Conservation (phyloP, 2,113 vertebrate genomes). For the Oryzias curvinotus region DNA sequence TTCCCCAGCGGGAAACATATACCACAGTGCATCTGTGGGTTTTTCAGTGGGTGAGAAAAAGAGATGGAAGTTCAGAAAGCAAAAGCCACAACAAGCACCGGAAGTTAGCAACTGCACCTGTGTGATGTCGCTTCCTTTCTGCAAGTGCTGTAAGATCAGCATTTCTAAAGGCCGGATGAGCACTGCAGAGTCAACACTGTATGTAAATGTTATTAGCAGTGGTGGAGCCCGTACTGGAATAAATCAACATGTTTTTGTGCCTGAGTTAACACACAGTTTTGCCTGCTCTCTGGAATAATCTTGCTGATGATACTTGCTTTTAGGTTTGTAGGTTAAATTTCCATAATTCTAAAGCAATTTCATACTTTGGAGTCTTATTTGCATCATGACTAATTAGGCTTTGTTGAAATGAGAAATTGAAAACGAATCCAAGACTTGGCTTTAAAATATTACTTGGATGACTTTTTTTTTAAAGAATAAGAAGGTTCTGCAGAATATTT, state of each 20-base stretch:
- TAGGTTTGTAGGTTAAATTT: not conserved
- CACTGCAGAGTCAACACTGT: constrained; percentile 15
- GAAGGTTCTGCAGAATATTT: too few species aligned
- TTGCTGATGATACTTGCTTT: constrained; percentile 3
- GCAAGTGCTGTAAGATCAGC: constrained; percentile 14
- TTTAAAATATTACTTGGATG: constrained; percentile 2
- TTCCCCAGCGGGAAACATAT: constrained; percentile 53
- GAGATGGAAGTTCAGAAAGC: constrained; percentile 1
- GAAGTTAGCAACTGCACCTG: constrained; percentile 19
- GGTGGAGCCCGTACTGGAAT: not conserved
- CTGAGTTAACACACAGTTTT: constrained; percentile 1
- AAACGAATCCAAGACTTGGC: not conserved
- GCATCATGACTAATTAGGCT: constrained; percentile 1
- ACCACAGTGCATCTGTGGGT: constrained; percentile 35
- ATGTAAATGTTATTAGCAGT: constrained; percentile 30
- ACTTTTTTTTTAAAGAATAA: not conserved
- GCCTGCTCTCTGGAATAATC: not conserved
- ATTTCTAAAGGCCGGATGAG: constrained; percentile 5
- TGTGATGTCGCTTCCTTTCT: constrained; percentile 15
- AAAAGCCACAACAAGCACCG: constrained; percentile 38
- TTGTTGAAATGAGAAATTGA: constrained; percentile 6
- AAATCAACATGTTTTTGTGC: not conserved
- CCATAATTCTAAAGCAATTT: not conserved
- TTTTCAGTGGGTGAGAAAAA: constrained; percentile 18
- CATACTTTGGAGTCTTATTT: not conserved